Evolutionary conservation across 2,797 vertebrate species (phyloP).

Genomic region (Sebastes vulpes): DNA sequence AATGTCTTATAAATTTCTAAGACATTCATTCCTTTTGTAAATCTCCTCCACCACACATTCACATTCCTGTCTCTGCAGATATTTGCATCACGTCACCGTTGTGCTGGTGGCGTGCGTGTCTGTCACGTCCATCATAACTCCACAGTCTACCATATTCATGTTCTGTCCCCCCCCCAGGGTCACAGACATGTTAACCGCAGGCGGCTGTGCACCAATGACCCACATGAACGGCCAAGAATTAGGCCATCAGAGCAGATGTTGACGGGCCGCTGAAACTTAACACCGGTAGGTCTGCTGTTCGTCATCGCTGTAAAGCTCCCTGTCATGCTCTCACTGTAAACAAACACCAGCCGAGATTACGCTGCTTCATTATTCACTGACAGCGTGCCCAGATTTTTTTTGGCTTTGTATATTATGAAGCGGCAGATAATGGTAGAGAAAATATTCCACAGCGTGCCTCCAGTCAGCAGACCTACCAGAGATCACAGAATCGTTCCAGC

Average conservation of each 20-base stretch:
- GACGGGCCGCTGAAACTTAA: slow-evolving; percentile 45
- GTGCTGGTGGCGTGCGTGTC: neutral
- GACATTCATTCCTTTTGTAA: neutral
- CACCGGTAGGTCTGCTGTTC: slow-evolving; percentile 43
- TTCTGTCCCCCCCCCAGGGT: neutral
- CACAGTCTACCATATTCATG: neutral
- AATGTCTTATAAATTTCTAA: neutral
- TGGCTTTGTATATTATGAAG: slow-evolving; percentile 10
- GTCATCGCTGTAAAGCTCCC: slow-evolving; percentile 35
- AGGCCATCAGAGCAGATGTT: slow-evolving; percentile 77
- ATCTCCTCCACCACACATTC: neutral
- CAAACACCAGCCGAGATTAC: slow-evolving; percentile 56
- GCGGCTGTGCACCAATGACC: slow-evolving; percentile 46
- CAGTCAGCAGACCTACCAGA: slow-evolving; percentile 87
- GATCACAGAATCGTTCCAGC: slow-evolving; percentile 94
- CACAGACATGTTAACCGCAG: slow-evolving; percentile 12
- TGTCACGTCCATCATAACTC: neutral
- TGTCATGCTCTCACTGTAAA: slow-evolving; percentile 32
- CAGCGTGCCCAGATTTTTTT: neutral
- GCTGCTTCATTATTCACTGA: slow-evolving; percentile 33
- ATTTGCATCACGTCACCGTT: neutral
- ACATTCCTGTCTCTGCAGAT: neutral
- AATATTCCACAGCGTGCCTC: neutral
- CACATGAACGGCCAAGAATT: slow-evolving; percentile 63
- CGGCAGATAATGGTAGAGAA: neutral